A percentile compares a stretch with the other conserved stretches of the same genome.
Evolutionary conservation across 2,888 invertebrate species (phyloP).

Genomic region (Eupithecia subfuscata): DNA sequence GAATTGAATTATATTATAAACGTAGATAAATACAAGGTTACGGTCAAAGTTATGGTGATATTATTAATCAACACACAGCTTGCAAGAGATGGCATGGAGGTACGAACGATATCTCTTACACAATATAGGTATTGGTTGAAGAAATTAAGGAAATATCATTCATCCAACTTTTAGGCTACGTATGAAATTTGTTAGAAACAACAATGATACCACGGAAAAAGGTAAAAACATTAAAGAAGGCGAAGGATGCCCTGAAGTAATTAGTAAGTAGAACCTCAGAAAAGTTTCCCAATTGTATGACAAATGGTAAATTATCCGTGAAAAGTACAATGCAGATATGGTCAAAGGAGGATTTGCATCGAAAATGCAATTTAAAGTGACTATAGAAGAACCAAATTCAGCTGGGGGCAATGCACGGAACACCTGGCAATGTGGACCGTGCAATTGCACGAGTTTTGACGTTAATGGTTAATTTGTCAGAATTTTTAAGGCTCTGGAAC

Average conservation of each 20-base stretch:
- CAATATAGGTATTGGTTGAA: not conserved
- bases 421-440: not conserved
- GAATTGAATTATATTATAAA: conserved; percentile 32
- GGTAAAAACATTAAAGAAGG: not conserved
- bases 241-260: not conserved
- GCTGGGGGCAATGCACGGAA: conserved; percentile 2
- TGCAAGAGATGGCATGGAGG: not conserved
- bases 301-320: not conserved
- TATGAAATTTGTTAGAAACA: not conserved
- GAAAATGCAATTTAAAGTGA: not conserved
- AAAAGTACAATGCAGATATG: not conserved
- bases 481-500: not conserved
- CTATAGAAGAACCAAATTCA: not conserved
- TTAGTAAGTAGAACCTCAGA: not conserved
- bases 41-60: conserved; percentile 22
- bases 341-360: conserved; percentile 4
- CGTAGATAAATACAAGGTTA: conserved; percentile 26
- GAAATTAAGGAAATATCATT: not conserved
- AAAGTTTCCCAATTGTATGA: not conserved
- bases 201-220: not conserved
- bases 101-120: not conserved
- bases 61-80: not conserved
- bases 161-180: not conserved
- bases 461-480: not conserved
- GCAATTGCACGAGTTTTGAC: not conserved